Conservation (phyloP, 2,797 vertebrate species). For the Neosalanx taihuensis region DNA sequence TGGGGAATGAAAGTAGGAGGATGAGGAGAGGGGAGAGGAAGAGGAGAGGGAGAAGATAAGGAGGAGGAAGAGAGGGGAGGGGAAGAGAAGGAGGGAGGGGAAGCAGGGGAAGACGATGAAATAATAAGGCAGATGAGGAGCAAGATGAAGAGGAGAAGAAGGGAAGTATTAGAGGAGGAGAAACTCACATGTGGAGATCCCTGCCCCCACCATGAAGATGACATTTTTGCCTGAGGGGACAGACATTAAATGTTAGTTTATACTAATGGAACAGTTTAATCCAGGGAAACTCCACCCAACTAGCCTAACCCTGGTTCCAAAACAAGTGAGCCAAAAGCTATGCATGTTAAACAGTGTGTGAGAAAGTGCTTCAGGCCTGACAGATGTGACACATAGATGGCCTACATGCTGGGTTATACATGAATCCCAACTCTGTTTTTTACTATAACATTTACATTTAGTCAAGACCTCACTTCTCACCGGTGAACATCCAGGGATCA, state of each 20-base stretch:
- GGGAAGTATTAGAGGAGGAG: not conserved
- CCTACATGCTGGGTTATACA: too few relatives aligned
- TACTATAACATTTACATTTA: too few relatives aligned
- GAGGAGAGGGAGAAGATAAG: not conserved
- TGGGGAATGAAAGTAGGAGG: not conserved
- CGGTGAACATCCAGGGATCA: too few relatives aligned
- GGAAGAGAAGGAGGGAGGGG: not conserved
- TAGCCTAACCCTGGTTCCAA: not conserved
- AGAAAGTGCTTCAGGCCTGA: not conserved
- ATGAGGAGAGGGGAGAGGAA: not conserved
- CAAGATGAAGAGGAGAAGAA: too few relatives aligned
- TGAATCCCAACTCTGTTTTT: too few relatives aligned
- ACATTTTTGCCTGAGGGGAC: constrained; percentile 79
- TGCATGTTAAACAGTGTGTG: not conserved
- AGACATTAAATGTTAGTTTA: not conserved
- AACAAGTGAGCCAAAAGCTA: not conserved
- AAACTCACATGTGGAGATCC: constrained; percentile 91
- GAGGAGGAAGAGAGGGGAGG: too few relatives aligned
- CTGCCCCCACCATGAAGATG: constrained; percentile 90
- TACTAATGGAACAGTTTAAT: not conserved
- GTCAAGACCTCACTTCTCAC: too few relatives aligned
- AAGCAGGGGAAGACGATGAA: not conserved
- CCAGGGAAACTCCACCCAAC: not conserved
- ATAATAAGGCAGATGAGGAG: not conserved
- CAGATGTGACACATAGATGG: not conserved